Base-by-base conservation (phyloP, 2,113 vertebrate genomes). In the Orcinus orca region DNA sequence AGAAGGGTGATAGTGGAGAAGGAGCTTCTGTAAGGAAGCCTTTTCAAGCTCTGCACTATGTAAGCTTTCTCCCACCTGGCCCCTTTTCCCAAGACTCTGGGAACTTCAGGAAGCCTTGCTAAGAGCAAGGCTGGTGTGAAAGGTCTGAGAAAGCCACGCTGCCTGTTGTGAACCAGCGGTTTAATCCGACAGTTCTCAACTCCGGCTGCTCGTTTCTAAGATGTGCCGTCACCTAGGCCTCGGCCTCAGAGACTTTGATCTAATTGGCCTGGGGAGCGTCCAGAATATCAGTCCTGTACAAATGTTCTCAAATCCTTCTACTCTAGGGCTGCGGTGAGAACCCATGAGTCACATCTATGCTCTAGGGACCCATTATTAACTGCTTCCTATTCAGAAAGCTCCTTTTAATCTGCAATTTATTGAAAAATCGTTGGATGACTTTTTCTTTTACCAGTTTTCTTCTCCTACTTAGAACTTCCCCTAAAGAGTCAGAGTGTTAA, bases 221-320 rank as follows among this genome's bases (percentile, higher is more conserved):
- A 31, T 12, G 17, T 18, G 1, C 13, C 14, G 0, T 55, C 20
- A 0, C n/a, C 26, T 38, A 5, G 33, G n/a, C 31, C n/a, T 47
- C 15, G 18, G 23, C 60, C 23, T 58, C 58, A 38, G 41, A 76
- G 31, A 26, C 38, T 12, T 15, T 31, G 63, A 36, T n/a, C 25
- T 21, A 23, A 18, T 17, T 65, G 67, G 13, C 67, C 33, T 36
- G 23, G 58, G 58, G 10, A 65, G 18, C n/a, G 15, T 58, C 25
- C 26, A 21, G 13, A 21, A 12, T 31, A 18, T 26, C 33, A 26
- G 38, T 9, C 3, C 17, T 91, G 76, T 68, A 23, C 29, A 47
- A 21, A 65, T 62, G 33, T 55, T n/a, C 29, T 25, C 26, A 38
- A 6, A 17, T 36, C 12, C 2, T 31, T 44, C 63, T 33, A 8